A percentile compares a stretch with the other conserved stretches of the same genome.
Evolutionary conservation across 2,888 invertebrate genomes (phyloP).

Genomic region (Aphidius colemani): DNA sequence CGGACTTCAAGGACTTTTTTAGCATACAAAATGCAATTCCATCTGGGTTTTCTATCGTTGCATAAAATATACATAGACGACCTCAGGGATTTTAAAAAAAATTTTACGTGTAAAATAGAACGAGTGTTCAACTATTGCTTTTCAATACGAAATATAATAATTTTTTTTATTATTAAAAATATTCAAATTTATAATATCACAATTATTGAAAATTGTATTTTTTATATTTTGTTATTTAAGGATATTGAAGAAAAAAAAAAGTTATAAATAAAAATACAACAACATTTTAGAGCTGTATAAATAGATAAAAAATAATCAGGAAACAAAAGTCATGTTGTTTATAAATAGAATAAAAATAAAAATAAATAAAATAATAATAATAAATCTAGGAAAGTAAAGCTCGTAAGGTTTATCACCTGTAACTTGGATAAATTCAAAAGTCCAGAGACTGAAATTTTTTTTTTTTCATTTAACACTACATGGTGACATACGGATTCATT

Average conservation of each 20-base stretch:
- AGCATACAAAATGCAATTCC: conserved; percentile 30
- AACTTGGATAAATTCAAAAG: conserved; percentile 31
- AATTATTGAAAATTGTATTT: too few relatives aligned
- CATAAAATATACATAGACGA: conserved; percentile 46
- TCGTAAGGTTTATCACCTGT: conserved; percentile 50
- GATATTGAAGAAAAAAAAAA: too few relatives aligned
- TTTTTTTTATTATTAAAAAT: conserved; percentile 1
- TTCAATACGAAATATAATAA: too few relatives aligned
- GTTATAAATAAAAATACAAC: too few relatives aligned
- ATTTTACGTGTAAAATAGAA: conserved; percentile 7
- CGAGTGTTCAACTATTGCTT: background rate
- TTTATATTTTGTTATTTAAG: too few relatives aligned
- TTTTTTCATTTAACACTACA: background rate
- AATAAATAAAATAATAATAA: background rate
- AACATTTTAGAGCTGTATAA: too few relatives aligned
- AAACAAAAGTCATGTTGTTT: conserved; percentile 17
- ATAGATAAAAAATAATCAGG: conserved; percentile 6
- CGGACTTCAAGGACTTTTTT: conserved; percentile 7
- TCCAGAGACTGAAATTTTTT: conserved; percentile 14
- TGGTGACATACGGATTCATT: too few relatives aligned
- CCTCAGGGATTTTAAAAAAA: conserved; percentile 11
- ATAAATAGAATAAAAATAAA: conserved; percentile 10
- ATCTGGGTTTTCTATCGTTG: conserved; percentile 34
- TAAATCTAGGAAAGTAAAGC: conserved; percentile 23
- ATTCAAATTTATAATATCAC: too few relatives aligned